Conservation (phyloP, 2,113 vertebrate genomes). For the Grammomys dolichurus region DNA sequence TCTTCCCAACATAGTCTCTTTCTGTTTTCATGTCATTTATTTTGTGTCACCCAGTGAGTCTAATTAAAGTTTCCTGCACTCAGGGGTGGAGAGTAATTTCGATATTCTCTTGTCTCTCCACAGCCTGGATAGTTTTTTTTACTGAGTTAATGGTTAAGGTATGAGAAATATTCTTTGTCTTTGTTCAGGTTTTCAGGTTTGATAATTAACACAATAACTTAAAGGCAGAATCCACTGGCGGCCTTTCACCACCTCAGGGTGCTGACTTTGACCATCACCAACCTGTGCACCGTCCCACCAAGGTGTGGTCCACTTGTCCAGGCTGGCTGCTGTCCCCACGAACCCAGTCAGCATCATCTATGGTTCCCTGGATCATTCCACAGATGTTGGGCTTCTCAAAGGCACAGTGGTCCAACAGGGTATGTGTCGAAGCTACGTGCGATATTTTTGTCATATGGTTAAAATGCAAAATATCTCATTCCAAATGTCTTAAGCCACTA, state of each 20-base stretch:
- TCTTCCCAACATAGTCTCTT: not conserved
- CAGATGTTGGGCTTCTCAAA: slow-evolving; percentile 94
- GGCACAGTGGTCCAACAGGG: slow-evolving; percentile 93
- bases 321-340: slow-evolving; percentile 79
- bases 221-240: not conserved
- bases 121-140: slow-evolving; percentile 42
- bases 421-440: slow-evolving; percentile 89
- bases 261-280: not conserved
- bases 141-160: slow-evolving; percentile 45
- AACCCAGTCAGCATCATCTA: slow-evolving; percentile 90
- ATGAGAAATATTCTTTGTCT: slow-evolving; percentile 61
- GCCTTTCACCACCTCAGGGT: not conserved
- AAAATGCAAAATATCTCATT: slow-evolving; percentile 22
- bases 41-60: not conserved
- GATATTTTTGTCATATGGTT: slow-evolving; percentile 10
- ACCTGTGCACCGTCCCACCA: slow-evolving; percentile 91
- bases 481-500: not conserved
- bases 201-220: not conserved
- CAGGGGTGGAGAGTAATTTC: not conserved
- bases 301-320: slow-evolving; percentile 89
- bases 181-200: slow-evolving; percentile 9
- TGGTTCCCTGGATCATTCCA: slow-evolving; percentile 93
- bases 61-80: not conserved
- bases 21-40: not conserved
- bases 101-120: not conserved